Percentiles rank a stretch among this genome's conserved stretches.
These are phyloP conservation scores for Melanotaenia duboulayi DNA, from an alignment of 2,113 vertebrate species.

Conservation along the genomic window DNA sequence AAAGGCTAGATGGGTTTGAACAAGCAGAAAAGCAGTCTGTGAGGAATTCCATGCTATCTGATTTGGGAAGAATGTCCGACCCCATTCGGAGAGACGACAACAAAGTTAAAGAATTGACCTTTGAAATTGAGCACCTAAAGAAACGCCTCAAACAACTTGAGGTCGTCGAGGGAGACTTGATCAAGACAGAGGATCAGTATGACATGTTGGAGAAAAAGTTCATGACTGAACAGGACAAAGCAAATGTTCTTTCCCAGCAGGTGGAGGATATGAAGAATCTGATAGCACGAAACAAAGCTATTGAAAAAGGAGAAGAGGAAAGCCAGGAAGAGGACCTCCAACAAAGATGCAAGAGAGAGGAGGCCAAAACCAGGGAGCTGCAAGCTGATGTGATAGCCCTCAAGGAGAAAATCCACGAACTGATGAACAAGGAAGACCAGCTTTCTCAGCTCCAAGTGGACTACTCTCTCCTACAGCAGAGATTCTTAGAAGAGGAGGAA, in stretches of 20 bases:
- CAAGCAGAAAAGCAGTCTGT: slow-evolving; percentile 86
- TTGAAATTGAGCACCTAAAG: slow-evolving; percentile 93
- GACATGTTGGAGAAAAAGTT: slow-evolving; percentile 94
- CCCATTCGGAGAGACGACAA: slow-evolving; percentile 82
- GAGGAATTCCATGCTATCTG: slow-evolving; percentile 83
- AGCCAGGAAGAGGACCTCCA: slow-evolving; percentile 89
- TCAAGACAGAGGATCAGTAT: slow-evolving; percentile 97
- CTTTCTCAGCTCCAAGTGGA: slow-evolving; percentile 96
- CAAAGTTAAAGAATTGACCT: slow-evolving; percentile 89
- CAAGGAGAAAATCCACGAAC: slow-evolving; percentile 97
- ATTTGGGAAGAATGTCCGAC: slow-evolving; percentile 71
- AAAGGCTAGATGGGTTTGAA: slow-evolving; percentile 88
- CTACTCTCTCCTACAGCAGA: slow-evolving; percentile 92
- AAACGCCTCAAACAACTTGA: slow-evolving; percentile 94
- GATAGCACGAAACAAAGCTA: slow-evolving; percentile 90
- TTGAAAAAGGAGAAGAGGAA: slow-evolving; percentile 91
- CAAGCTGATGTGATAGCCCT: slow-evolving; percentile 94
- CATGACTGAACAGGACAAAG: slow-evolving; percentile 94
- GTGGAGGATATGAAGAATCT: slow-evolving; percentile 94
- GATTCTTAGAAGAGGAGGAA: slow-evolving; percentile 92
- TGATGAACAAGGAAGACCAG: slow-evolving; percentile 98
- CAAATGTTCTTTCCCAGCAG: slow-evolving; percentile 92
- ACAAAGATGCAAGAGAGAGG: slow-evolving; percentile 89
- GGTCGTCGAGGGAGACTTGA: slow-evolving; percentile 94
- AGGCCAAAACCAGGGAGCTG: slow-evolving; percentile 90